Percentiles rank a stretch among this genome's conserved stretches.
Conservation (phyloP, 53 echinoderm and acorn worm genomes). For the Holothuria leucospilota region DNA sequence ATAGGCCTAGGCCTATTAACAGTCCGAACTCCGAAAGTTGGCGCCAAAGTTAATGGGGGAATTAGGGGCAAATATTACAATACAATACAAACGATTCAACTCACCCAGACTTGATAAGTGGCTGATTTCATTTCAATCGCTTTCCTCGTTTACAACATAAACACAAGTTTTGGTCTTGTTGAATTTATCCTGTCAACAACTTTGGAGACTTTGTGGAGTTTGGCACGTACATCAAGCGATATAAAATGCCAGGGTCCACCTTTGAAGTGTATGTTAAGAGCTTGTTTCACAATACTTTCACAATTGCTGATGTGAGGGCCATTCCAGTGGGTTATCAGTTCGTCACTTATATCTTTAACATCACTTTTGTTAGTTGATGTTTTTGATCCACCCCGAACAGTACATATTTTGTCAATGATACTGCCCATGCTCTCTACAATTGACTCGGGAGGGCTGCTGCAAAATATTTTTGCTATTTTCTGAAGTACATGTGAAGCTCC, state of each 20-base stretch:
- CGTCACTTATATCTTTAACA: conserved; percentile 27
- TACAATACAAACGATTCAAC: too few species aligned
- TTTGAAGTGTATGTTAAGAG: conserved; percentile 28
- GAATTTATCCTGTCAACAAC: conserved; percentile 21
- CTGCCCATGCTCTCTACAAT: conserved; percentile 45
- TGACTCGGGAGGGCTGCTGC: conserved; percentile 26
- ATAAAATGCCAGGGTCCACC: conserved; percentile 31
- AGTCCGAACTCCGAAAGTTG: too few species aligned
- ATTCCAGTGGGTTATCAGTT: conserved; percentile 44
- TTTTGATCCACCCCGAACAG: conserved; percentile 23
- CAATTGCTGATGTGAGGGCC: conserved; percentile 26
- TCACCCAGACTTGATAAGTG: too few species aligned
- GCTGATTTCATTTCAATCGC: background rate
- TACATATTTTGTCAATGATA: conserved; percentile 7
- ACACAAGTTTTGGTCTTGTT: conserved; percentile 6
- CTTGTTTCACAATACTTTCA: conserved; percentile 29
- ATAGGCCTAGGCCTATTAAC: too few species aligned
- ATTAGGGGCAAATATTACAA: too few species aligned
- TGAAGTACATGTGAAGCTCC: conserved; percentile 22
- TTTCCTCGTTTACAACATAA: background rate
- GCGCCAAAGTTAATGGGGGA: too few species aligned
- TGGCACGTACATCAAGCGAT: background rate
- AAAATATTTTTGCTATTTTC: conserved; percentile 1
- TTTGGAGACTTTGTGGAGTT: conserved; percentile 30
- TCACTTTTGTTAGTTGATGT: conserved; percentile 26